These are phyloP conservation scores for Dolichoris vasculosae DNA, from an alignment of 1,140 invertebrate species.

Conservation along the genomic window DNA sequence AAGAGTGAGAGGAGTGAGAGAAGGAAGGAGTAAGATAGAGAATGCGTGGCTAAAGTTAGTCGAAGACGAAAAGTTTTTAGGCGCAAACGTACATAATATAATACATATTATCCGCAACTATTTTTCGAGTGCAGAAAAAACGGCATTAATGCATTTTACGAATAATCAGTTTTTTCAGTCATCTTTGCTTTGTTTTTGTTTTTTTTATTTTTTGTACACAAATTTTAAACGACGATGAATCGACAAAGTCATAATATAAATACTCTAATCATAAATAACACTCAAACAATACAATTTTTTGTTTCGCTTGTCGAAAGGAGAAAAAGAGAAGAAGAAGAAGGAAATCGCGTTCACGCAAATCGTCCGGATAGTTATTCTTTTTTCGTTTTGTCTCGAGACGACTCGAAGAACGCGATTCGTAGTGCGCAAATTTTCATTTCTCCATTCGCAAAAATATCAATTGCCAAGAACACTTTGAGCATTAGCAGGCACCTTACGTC, in stretches of 20 bases:
- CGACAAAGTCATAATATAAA: conserved; percentile 46
- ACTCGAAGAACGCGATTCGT: not conserved
- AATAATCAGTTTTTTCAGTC: conserved; percentile 19
- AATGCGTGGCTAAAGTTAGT: conserved; percentile 14
- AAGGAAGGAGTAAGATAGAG: not conserved
- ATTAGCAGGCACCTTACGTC: conserved; percentile 70
- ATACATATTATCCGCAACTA: conserved; percentile 14
- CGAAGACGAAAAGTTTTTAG: conserved; percentile 24
- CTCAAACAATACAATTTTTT: conserved; percentile 48
- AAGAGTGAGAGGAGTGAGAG: not conserved
- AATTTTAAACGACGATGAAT: conserved; percentile 45
- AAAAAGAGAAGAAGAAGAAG: conserved; percentile 15
- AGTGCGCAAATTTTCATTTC: not conserved
- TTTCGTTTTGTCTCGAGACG: not conserved
- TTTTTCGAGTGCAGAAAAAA: conserved; percentile 41
- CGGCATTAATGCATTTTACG: conserved; percentile 5
- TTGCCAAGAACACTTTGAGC: conserved; percentile 69
- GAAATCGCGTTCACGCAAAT: not conserved
- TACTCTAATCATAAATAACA: conserved; percentile 51
- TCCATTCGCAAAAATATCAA: conserved; percentile 16
- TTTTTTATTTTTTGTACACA: conserved; percentile 36
- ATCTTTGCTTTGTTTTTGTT: conserved; percentile 35
- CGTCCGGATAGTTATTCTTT: not conserved
- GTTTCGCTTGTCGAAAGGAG: conserved; percentile 41
- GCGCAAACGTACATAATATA: not conserved